Evolutionary conservation across 1,140 invertebrate genomes (phyloP).

Genomic region (Delia radicum): DNA sequence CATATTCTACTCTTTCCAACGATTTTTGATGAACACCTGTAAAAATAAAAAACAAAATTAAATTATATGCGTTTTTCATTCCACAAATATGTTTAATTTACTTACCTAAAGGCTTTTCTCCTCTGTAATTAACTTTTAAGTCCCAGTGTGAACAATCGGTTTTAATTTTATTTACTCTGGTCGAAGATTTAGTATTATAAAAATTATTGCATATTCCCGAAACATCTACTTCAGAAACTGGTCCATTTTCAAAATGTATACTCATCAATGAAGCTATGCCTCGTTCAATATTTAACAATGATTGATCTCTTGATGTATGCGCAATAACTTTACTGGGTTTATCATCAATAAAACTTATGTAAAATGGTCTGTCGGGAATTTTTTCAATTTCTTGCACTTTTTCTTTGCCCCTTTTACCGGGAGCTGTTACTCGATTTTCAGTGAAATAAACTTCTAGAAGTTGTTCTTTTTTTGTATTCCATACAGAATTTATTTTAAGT

Average conservation of each 20-base stretch:
- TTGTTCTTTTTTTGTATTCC: slow-evolving; percentile 37
- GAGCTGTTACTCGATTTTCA: slow-evolving; percentile 34
- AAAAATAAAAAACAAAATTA: background rate
- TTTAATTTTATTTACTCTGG: slow-evolving; percentile 54
- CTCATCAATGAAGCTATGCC: slow-evolving; percentile 74
- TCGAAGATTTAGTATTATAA: slow-evolving; percentile 59
- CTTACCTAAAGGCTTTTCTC: slow-evolving; percentile 37
- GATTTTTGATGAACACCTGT: slow-evolving; percentile 38
- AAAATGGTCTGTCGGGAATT: slow-evolving; percentile 49
- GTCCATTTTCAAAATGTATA: slow-evolving; percentile 59
- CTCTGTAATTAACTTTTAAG: slow-evolving; percentile 39
- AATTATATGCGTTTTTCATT: background rate
- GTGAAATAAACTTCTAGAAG: slow-evolving; percentile 38
- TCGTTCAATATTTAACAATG: slow-evolving; percentile 69
- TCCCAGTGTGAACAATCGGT: slow-evolving; percentile 50
- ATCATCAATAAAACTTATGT: slow-evolving; percentile 41
- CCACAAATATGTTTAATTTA: background rate
- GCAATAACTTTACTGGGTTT: slow-evolving; percentile 45
- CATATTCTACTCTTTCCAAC: slow-evolving; percentile 37
- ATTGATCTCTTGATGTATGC: slow-evolving; percentile 54
- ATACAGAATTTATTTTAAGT: slow-evolving; percentile 43
- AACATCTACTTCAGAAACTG: slow-evolving; percentile 63
- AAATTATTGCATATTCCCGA: slow-evolving; percentile 66
- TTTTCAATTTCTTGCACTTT: slow-evolving; percentile 30
- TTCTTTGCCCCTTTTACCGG: slow-evolving; percentile 4